Conservation (phyloP, 2,797 vertebrate genomes). For the Gastrophryne carolinensis region DNA sequence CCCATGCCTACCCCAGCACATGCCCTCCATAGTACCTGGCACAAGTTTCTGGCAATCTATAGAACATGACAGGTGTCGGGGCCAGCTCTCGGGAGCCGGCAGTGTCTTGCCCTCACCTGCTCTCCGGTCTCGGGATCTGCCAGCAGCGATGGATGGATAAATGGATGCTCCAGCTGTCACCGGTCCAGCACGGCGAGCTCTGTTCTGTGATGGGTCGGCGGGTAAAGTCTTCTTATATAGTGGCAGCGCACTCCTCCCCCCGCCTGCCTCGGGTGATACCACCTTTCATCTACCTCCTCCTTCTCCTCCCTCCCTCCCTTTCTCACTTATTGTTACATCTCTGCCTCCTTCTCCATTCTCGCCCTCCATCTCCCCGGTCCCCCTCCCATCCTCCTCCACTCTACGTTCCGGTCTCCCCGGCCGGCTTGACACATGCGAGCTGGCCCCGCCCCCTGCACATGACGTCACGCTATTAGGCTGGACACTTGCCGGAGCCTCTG, state of each 20-base stretch:
- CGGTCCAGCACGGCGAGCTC: conserved; percentile 59
- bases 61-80: no score
- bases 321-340: no score
- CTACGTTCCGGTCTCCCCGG: conserved; percentile 4
- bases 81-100: neutral
- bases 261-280: conserved; percentile 34
- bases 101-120: conserved; percentile 47
- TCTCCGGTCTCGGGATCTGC: neutral
- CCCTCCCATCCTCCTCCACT: neutral
- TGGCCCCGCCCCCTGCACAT: conserved; percentile 18
- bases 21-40: no score
- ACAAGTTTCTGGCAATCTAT: no score
- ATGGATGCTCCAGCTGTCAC: conserved; percentile 23
- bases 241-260: conserved; percentile 47
- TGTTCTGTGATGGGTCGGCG: conserved; percentile 54
- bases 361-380: neutral
- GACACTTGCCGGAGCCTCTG: neutral
- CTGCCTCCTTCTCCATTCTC: no score
- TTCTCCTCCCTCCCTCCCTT: neutral
- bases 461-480: conserved; percentile 37
- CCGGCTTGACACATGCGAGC: conserved; percentile 13
- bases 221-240: conserved; percentile 45
- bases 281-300: conserved; percentile 39
- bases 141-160: neutral
- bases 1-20: no score